Percentiles rank a stretch among this genome's conserved stretches.
Evolutionary conservation across 2,797 vertebrate species (phyloP).

Genomic region (Chromis chromis): DNA sequence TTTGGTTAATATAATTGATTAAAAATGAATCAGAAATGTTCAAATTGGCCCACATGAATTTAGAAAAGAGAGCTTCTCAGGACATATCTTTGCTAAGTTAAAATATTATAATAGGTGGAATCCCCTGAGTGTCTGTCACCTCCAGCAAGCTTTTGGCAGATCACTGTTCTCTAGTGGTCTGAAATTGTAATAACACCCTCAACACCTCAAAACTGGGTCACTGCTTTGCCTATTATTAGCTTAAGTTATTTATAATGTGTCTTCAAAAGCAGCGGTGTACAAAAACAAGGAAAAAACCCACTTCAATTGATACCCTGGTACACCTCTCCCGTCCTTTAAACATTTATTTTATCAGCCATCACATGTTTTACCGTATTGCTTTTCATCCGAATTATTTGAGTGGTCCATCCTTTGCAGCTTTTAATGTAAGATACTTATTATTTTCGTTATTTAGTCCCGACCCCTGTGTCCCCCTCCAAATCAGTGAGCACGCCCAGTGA

Average conservation of each 20-base stretch:
- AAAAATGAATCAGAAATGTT: neutral
- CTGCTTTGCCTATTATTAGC: conserved; percentile 17
- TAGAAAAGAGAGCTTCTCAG: neutral
- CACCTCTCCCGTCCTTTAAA: conserved; percentile 76
- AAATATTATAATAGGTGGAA: neutral
- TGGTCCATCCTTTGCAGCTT: conserved; percentile 91
- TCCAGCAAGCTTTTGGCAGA: conserved; percentile 21
- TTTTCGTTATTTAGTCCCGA: conserved; percentile 97
- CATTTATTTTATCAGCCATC: conserved; percentile 65
- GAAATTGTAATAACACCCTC: conserved; percentile 57
- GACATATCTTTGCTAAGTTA: neutral
- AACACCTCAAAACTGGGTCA: conserved; percentile 47
- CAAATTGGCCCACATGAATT: neutral
- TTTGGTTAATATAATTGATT: neutral
- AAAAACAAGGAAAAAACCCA: conserved; percentile 59
- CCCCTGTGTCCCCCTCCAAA: conserved; percentile 97
- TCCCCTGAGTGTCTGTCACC: conserved; percentile 11
- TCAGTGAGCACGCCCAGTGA: conserved; percentile 98
- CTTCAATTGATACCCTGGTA: conserved; percentile 85
- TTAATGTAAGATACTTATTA: conserved; percentile 93
- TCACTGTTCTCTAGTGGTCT: conserved; percentile 70
- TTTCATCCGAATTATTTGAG: conserved; percentile 67
- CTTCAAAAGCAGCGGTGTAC: conserved; percentile 27
- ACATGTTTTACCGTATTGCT: conserved; percentile 61
- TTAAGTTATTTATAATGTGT: conserved; percentile 43